A percentile compares a stretch with the other conserved stretches of the same genome.
These are phyloP conservation scores for Lutra lutra DNA, from an alignment of 2,797 vertebrate species.

Conservation along the genomic window DNA sequence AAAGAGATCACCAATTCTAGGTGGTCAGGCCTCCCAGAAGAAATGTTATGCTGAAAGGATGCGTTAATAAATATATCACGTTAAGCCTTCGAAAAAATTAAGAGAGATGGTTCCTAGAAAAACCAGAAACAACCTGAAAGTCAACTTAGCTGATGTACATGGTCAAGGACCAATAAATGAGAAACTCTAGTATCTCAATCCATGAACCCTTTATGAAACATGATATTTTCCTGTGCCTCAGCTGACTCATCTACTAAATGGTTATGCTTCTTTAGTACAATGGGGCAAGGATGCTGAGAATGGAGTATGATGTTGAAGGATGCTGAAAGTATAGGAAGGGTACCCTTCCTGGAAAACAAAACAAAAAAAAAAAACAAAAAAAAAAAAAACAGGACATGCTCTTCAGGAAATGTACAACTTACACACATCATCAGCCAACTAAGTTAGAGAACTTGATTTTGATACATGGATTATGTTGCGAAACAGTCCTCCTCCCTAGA, in stretches of 20 bases:
- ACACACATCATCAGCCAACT: background rate
- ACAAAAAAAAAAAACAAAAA: background rate
- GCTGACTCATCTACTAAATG: background rate
- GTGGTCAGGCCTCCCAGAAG: background rate
- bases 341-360: background rate
- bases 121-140: conserved; percentile 11
- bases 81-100: conserved; percentile 24
- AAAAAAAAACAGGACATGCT: background rate
- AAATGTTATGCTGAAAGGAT: background rate
- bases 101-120: background rate
- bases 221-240: background rate
- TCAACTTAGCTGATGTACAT: background rate
- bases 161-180: background rate
- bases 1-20: background rate
- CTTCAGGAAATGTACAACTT: background rate
- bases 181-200: background rate
- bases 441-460: background rate
- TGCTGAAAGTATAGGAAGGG: background rate
- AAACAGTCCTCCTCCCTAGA: background rate
- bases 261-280: background rate
- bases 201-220: background rate
- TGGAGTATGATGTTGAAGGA: background rate
- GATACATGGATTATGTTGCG: background rate
- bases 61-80: background rate
- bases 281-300: background rate